Conservation (phyloP, 2,113 vertebrate genomes). For the Vicugna pacos region DNA sequence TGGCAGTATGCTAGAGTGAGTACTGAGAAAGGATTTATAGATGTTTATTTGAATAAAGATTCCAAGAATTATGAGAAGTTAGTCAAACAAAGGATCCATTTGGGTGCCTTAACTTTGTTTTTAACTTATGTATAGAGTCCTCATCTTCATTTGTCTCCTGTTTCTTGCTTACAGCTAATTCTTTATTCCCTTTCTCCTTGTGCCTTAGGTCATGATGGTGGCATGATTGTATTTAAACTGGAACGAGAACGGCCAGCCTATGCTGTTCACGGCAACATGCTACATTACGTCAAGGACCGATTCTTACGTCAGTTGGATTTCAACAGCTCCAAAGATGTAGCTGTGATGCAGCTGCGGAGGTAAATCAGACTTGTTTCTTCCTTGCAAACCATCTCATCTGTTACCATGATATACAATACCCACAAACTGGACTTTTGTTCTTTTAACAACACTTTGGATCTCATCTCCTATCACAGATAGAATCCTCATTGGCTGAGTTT, state of each 20-base stretch:
- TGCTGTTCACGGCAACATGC: slow-evolving; percentile 94
- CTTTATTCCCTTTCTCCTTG: neutral
- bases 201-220: slow-evolving; percentile 94
- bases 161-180: neutral
- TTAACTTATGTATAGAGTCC: neutral
- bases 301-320: slow-evolving; percentile 97
- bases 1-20: neutral
- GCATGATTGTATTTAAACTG: slow-evolving; percentile 98
- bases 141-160: neutral
- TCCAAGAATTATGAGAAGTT: slow-evolving; percentile 13
- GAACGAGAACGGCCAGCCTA: slow-evolving; percentile 96
- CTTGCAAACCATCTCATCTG: neutral
- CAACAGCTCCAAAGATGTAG: slow-evolving; percentile 97
- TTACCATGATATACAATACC: neutral
- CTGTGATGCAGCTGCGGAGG: slow-evolving; percentile 98
- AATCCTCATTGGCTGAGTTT: neutral
- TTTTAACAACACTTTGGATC: neutral
- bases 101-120: neutral
- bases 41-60: slow-evolving; percentile 6
- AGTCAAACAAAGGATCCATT: slow-evolving; percentile 16
- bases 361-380: slow-evolving; percentile 60
- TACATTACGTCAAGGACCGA: slow-evolving; percentile 97
- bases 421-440: neutral
- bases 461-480: neutral
- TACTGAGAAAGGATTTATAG: neutral